phyloP scores from a whole-genome alignment of 2,797 vertebrate genomes.

The Lutjanus argentimaculatus region DNA sequence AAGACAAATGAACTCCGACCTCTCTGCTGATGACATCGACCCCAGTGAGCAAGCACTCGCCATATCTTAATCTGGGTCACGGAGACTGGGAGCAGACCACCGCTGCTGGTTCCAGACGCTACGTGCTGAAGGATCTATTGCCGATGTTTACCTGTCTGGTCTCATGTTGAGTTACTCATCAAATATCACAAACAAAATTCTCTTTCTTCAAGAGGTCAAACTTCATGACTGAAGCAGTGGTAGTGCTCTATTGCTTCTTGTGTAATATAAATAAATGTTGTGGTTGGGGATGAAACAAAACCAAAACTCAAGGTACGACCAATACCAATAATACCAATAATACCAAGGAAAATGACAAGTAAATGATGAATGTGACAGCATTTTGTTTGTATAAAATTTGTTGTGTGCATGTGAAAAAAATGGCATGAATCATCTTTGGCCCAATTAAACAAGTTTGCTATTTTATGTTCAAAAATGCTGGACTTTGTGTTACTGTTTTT shows the following conservation, averaged over 20 bases:
- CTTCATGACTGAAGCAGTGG: not conserved
- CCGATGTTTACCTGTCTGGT: slow-evolving; percentile 48
- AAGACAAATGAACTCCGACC: slow-evolving; percentile 83
- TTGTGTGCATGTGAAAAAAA: no score
- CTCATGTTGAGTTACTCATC: slow-evolving; percentile 36
- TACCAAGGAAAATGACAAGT: no score
- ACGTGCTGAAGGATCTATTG: slow-evolving; percentile 22
- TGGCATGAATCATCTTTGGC: no score
- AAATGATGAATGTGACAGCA: no score
- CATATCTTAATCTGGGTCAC: slow-evolving; percentile 72
- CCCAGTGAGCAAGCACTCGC: slow-evolving; percentile 55
- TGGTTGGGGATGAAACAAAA: no score
- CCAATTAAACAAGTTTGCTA: no score
- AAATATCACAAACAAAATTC: slow-evolving; percentile 22
- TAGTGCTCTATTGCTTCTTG: not conserved
- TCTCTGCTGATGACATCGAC: slow-evolving; percentile 75
- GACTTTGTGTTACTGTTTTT: no score
- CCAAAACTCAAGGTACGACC: no score
- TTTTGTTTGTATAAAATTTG: no score
- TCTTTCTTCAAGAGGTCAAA: not conserved
- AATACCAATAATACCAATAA: no score
- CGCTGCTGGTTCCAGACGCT: slow-evolving; percentile 30
- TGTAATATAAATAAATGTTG: slow-evolving; percentile 4
- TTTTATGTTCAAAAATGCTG: no score
- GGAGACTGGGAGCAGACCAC: slow-evolving; percentile 37